Conservation (phyloP, 2,888 invertebrate species). For the Mylabris sibirica region DNA sequence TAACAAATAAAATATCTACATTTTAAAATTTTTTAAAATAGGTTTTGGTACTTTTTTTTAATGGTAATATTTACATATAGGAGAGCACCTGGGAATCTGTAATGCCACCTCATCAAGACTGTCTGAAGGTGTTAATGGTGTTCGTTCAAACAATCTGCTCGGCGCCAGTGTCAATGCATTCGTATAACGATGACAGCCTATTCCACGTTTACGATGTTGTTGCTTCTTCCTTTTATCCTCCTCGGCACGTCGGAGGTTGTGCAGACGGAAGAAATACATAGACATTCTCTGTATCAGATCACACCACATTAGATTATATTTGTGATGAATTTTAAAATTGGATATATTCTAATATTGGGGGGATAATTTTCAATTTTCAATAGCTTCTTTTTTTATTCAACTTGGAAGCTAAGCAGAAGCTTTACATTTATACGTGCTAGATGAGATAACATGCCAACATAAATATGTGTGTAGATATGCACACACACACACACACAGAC, state of each 20-base stretch:
- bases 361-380: conserved; percentile 14
- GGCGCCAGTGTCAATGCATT: conserved; percentile 75
- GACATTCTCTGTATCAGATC: conserved; percentile 74
- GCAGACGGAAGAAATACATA: conserved; percentile 94
- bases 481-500: neutral
- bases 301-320: conserved; percentile 40
- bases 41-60: neutral
- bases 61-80: conserved; percentile 18
- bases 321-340: conserved; percentile 10
- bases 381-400: conserved; percentile 6
- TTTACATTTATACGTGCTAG: neutral
- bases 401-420: neutral
- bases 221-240: conserved; percentile 75
- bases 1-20: too few species aligned
- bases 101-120: conserved; percentile 91
- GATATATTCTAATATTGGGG: conserved; percentile 14
- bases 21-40: neutral
- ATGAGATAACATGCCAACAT: conserved; percentile 2
- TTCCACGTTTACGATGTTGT: conserved; percentile 54
- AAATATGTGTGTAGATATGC: neutral
- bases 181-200: conserved; percentile 60
- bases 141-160: conserved; percentile 83
- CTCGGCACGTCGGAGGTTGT: conserved; percentile 87
- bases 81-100: conserved; percentile 86
- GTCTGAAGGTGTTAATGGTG: conserved; percentile 85